phyloP scores from a whole-genome alignment of 64 coral and sea anemone species.

The Cladopsammia gracilis region DNA sequence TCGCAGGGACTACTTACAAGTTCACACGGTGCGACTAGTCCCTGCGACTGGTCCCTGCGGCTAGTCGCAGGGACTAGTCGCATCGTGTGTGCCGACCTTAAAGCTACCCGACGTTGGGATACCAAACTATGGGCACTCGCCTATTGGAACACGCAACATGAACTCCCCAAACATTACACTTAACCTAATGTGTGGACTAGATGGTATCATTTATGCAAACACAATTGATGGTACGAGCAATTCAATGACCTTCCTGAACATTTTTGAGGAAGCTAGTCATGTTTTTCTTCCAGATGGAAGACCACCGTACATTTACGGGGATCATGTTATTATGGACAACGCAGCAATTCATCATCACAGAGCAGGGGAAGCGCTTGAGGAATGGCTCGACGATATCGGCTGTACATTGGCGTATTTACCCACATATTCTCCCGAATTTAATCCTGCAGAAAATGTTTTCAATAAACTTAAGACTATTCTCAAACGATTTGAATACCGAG shows the following conservation, averaged over 20 bases:
- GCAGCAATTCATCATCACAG: conserved; percentile 31
- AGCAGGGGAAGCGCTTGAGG: conserved; percentile 1
- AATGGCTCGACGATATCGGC: conserved; percentile 49
- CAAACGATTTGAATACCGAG: conserved; percentile 31
- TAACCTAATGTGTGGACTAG: conserved; percentile 24
- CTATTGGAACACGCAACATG: not conserved
- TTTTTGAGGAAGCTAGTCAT: too few species aligned
- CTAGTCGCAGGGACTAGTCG: too few species aligned
- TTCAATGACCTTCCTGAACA: too few species aligned
- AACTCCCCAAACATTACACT: conserved; percentile 1
- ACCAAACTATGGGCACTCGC: not conserved
- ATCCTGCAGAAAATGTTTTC: conserved; percentile 24
- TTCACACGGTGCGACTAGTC: too few species aligned
- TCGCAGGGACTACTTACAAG: too few species aligned
- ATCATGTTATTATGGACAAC: conserved; percentile 39
- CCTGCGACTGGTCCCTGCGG: too few species aligned
- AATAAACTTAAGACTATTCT: conserved; percentile 36
- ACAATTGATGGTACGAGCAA: too few species aligned
- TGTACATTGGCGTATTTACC: conserved; percentile 35
- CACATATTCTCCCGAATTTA: conserved; percentile 31
- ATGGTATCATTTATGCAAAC: too few species aligned
- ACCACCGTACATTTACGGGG: conserved; percentile 15
- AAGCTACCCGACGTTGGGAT: too few species aligned
- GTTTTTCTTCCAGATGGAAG: conserved; percentile 22
- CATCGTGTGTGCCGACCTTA: too few species aligned